phyloP scores from a whole-genome alignment of 2,113 vertebrate genomes.

The Hippopotamus amphibius region DNA sequence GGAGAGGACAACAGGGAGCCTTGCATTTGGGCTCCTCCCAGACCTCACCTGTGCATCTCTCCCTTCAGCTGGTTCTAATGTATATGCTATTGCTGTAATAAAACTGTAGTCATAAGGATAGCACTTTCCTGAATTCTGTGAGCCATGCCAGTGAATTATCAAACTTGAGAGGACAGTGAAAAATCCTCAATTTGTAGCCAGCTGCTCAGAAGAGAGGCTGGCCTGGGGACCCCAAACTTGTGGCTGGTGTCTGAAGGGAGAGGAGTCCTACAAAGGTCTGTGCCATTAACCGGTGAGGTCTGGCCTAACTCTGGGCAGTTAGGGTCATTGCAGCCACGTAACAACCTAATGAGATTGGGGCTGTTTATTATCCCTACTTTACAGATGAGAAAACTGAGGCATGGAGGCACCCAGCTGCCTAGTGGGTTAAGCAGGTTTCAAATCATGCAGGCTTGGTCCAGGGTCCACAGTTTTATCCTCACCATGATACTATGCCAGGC shows the following conservation, averaged over 20 bases:
- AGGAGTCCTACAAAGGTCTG: not conserved
- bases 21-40: not conserved
- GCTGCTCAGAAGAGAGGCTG: not conserved
- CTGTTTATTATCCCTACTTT: not conserved
- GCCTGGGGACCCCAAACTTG: not conserved
- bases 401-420: not conserved
- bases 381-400: not conserved
- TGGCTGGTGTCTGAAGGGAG: not conserved
- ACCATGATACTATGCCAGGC: too few species aligned
- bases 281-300: not conserved
- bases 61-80: not conserved
- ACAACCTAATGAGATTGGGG: not conserved
- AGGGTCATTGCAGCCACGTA: not conserved
- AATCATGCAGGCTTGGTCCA: not conserved
- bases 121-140: not conserved
- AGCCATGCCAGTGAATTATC: not conserved
- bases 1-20: fast-evolving
- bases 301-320: not conserved
- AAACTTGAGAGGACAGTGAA: not conserved
- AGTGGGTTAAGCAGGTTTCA: not conserved
- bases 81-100: not conserved
- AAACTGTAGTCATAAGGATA: not conserved
- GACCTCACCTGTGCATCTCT: not conserved
- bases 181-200: not conserved
- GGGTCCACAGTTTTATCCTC: not conserved